Evolutionary conservation across 2,113 vertebrate species (phyloP), one percentile per base, ranked within the genome.

Genomic region (Aepyceros melampus): DNA sequence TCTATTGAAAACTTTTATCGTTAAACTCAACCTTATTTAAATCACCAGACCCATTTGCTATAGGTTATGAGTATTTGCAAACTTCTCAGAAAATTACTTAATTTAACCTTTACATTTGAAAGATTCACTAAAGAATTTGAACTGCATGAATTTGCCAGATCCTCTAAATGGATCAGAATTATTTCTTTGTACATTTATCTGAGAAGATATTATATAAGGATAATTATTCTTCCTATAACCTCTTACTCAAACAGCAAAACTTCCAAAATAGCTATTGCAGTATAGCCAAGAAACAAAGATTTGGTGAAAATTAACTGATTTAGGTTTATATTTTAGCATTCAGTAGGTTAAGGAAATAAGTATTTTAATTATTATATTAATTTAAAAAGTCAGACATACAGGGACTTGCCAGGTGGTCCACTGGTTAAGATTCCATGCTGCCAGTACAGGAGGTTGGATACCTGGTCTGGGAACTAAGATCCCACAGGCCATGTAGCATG

Each of bases 41-140:
- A 64, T 96, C 82, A 94, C 31, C 45, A 95, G 40, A 43, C 60
- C 47, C 82, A 87, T 89, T 91, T 91, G 16, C 60, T 87, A 85
- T 58, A 96, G 55, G 58, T 51, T 64, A 10, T 91, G 76, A 94
- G 45, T 64, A 74, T 94, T 87, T 88, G 45, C 49, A 84, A 74
- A 84, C 7, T 62, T 27, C 91, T 91, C 51, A 95, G 56, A 74
- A 94, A 98, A 97, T 58, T 47, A 55, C 45, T 88, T 88, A 71
- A 58, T 90, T 94, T 97, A 96, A 95, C 47, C 58, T 94, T 93
- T 83, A 74, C 71, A 83, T 91, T 45, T 76, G 25, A 95, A 94
- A 97, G 51, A 91, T 43, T 40, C 51, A 81, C 86, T 97, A 79
- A 51, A 93, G 71, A 91, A 62, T 31, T 86, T n/a, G 17, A 71